Percentiles rank a stretch among this genome's conserved stretches.
These are phyloP conservation scores for Himalopsyche kuldschensis DNA, from an alignment of 2,888 invertebrate species.

Conservation along the genomic window DNA sequence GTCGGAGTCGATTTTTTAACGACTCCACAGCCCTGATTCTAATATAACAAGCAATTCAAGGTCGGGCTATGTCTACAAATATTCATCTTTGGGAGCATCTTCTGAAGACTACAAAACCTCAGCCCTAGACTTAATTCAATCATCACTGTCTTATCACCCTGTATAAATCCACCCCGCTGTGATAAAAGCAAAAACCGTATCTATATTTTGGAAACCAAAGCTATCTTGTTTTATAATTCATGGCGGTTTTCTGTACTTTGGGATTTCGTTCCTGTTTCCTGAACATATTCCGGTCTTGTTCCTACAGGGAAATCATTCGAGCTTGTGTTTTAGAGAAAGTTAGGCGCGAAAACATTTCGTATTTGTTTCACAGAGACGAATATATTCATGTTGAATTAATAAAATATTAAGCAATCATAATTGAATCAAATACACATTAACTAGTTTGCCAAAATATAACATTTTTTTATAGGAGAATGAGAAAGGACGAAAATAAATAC, in stretches of 20 bases:
- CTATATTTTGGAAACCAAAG: neutral
- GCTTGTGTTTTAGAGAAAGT: neutral
- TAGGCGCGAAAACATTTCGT: neutral
- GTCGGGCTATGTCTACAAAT: too few species aligned
- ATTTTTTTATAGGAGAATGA: too few species aligned
- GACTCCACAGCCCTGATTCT: too few species aligned
- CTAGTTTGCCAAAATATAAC: too few species aligned
- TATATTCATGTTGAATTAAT: neutral
- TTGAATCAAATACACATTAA: too few species aligned
- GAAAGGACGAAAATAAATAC: too few species aligned
- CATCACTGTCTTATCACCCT: neutral
- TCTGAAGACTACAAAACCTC: too few species aligned
- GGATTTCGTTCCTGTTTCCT: neutral
- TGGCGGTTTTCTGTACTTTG: neutral
- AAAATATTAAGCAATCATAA: neutral
- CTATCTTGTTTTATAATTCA: neutral
- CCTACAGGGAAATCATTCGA: neutral
- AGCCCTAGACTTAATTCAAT: too few species aligned
- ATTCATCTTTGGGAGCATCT: too few species aligned
- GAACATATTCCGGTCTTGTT: neutral
- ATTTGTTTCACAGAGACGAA: neutral
- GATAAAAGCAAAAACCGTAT: neutral
- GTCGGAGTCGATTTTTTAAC: too few species aligned
- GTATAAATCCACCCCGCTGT: neutral
- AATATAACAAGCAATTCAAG: too few species aligned